Base-by-base conservation (phyloP, 1,140 invertebrate genomes). In the Drosophila tani region DNA sequence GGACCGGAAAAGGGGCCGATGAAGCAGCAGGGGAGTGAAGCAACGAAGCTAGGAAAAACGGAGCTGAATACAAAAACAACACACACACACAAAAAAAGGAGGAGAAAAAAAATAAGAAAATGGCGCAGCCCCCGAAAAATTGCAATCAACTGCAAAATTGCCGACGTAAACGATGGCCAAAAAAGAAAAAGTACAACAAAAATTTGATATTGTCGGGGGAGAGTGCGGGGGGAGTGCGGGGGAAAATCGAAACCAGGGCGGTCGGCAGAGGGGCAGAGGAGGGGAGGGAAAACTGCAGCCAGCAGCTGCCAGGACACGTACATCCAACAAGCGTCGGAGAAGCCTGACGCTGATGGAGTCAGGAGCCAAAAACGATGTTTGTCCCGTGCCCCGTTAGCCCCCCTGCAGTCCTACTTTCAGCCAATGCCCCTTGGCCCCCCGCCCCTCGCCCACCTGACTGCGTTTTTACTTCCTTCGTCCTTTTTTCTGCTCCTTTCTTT, bases 121-220 rank as follows among this genome's bases (percentile, higher is more conserved):
- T 90, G 74, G 85, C 75, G 85, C 85, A 88, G 85, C 70, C 81
- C 70, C 62, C 85, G 74, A 91, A 91, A 91, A 91, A 91, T 91
- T 91, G 88, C 87, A 91, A 91, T 91, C 88, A 91, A 91, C 83
- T 91, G 87, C 87, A 91, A 91, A 91, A 91, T 91, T 91, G 87
- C 88, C 87, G 83, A 91, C 87, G 88, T 88, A 91, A 91, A 88
- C 84, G 84, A 83, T 77, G 84, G 77, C 76, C 65, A 79, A 79
- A 79, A 78, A 58, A 32, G 38, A 64, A 63, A 46, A 63, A 51
- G n/a, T 41, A 55, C 50, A 75, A 75, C 9, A 60, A 58, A 55
- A 75, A 47, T 58, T 50, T 57, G 64, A 75, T 76, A 76, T 51
- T 53, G 62, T 40, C 43, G 15, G 24, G 41, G 45, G 46, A 8